These are phyloP conservation scores for Gryllus bimaculatus DNA, from an alignment of 1,140 invertebrate species.

Conservation along the genomic window DNA sequence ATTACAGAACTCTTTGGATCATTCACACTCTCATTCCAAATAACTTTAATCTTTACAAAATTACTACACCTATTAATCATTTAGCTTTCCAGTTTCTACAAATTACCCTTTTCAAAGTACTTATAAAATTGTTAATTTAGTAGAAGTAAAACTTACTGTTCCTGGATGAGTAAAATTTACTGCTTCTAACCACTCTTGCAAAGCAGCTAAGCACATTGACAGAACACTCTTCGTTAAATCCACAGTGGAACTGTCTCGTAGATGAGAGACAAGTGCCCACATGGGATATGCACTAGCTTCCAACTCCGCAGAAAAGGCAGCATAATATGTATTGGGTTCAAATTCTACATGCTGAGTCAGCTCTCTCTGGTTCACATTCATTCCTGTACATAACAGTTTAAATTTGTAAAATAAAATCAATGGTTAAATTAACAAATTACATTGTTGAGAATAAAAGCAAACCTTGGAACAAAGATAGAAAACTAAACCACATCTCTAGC, in stretches of 20 bases:
- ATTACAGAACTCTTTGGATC: too few species aligned
- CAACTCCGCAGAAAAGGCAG: conserved; percentile 90
- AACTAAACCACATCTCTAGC: conserved; percentile 89
- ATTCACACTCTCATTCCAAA: too few species aligned
- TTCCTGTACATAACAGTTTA: conserved; percentile 47
- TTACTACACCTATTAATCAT: too few species aligned
- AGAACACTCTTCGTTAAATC: conserved; percentile 64
- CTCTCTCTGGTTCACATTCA: conserved; percentile 91
- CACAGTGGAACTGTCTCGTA: conserved; percentile 61
- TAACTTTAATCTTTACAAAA: too few species aligned
- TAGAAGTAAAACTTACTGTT: conserved; percentile 43
- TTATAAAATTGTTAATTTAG: too few species aligned
- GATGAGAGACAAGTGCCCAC: conserved; percentile 89
- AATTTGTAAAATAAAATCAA: conserved; percentile 17
- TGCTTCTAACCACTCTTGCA: conserved; percentile 79
- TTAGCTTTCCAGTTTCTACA: too few species aligned
- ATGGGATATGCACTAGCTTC: conserved; percentile 94
- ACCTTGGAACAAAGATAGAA: conserved; percentile 91
- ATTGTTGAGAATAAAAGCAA: background rate
- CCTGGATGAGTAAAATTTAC: conserved; percentile 62
- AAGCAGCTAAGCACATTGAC: conserved; percentile 57
- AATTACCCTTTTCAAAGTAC: too few species aligned
- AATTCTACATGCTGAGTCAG: conserved; percentile 88
- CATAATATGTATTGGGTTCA: conserved; percentile 93
- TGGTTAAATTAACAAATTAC: background rate